Percentiles rank a stretch among this genome's conserved stretches.
phyloP scores from a whole-genome alignment of 2,888 invertebrate species.

The Drosophila phalerata region DNA sequence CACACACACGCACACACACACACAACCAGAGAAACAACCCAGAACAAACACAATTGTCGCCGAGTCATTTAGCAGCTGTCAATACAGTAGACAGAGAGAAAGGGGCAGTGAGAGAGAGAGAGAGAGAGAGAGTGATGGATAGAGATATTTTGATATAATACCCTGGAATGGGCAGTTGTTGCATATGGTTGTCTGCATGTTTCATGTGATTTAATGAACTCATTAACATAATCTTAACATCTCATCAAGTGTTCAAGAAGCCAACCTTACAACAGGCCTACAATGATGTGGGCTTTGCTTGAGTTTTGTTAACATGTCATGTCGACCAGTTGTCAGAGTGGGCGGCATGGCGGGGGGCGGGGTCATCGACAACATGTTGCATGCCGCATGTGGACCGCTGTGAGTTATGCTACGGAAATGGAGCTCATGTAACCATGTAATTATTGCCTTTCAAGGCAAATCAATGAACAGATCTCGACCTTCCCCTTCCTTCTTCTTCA shows the following conservation, averaged over 20 bases:
- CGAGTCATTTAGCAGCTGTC: constrained; percentile 43
- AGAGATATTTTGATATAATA: not conserved
- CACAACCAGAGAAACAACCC: not conserved
- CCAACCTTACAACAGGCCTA: constrained; percentile 23
- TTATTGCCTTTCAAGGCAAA: constrained; percentile 71
- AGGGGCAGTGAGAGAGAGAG: not conserved
- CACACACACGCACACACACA: constrained; percentile 7
- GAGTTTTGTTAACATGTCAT: constrained; percentile 40
- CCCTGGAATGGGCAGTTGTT: constrained; percentile 8
- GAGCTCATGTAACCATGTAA: constrained; percentile 70
- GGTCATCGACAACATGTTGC: constrained; percentile 65
- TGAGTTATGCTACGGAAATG: constrained; percentile 71
- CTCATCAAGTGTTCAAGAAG: constrained; percentile 67
- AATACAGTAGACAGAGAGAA: constrained; percentile 19
- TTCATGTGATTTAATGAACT: constrained; percentile 75
- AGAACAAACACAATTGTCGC: constrained; percentile 27
- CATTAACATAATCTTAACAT: constrained; percentile 79
- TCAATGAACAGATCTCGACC: constrained; percentile 58
- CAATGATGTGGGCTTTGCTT: constrained; percentile 21
- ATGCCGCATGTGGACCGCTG: constrained; percentile 32
- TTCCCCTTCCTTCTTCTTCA: not conserved
- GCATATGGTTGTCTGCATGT: constrained; percentile 36
- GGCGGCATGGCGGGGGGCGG: not conserved
- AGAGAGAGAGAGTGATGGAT: too few relatives aligned
- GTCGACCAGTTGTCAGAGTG: constrained; percentile 15